These are phyloP conservation scores for Dichetophora obliterata DNA, from an alignment of 2,888 invertebrate species.

Conservation along the genomic window DNA sequence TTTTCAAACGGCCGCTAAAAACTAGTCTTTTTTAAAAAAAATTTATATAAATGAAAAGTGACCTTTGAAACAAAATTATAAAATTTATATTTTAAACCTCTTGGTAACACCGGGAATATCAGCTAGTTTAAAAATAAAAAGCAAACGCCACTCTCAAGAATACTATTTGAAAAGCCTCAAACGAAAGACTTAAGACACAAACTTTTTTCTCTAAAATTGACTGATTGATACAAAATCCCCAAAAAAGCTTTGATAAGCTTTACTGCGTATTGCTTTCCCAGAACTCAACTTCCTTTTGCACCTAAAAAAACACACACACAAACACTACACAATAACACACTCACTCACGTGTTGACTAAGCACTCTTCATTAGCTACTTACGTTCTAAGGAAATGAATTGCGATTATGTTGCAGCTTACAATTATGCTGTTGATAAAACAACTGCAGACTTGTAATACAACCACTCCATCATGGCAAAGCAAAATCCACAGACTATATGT, in stretches of 20 bases:
- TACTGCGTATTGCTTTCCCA: neutral
- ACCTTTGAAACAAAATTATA: no score
- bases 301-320: neutral
- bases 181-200: neutral
- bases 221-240: no score
- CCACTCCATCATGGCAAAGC: neutral
- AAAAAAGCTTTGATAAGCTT: neutral
- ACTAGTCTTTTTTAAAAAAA: no score
- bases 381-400: slow-evolving; percentile 28
- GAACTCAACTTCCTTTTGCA: neutral
- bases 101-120: no score
- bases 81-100: no score
- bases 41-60: no score
- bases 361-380: neutral
- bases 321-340: slow-evolving; percentile 2
- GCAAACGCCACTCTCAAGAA: no score
- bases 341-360: neutral
- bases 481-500: neutral
- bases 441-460: neutral
- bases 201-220: neutral
- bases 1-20: no score
- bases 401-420: slow-evolving; percentile 18
- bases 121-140: no score
- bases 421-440: neutral
- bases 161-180: neutral